Evolutionary conservation across 2,797 vertebrate genomes (phyloP).

Genomic region (Adelosebastes latens): DNA sequence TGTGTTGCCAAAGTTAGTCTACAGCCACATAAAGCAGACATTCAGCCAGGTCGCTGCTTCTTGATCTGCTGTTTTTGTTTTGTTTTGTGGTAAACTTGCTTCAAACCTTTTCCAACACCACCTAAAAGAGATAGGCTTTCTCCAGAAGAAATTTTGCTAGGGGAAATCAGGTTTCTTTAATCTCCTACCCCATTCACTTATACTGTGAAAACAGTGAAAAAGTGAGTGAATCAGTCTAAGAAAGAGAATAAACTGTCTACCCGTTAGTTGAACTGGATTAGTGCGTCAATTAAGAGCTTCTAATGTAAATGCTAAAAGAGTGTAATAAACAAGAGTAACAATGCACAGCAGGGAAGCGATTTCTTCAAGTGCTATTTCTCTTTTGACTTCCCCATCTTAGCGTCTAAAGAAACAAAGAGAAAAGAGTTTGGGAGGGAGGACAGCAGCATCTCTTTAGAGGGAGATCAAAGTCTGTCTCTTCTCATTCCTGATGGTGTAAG

Average conservation of each 20-base stretch:
- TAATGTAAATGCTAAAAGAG: neutral
- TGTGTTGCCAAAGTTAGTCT: neutral
- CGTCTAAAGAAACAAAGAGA: neutral
- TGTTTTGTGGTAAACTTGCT: neutral
- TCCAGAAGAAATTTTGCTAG: neutral
- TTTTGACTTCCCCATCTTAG: neutral
- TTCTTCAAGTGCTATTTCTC: neutral
- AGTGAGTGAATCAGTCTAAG: no score
- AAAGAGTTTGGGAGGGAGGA: neutral
- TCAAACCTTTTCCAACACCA: neutral
- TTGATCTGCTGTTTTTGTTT: neutral
- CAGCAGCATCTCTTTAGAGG: constrained; percentile 25
- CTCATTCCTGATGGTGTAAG: constrained; percentile 76
- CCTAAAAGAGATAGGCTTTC: neutral
- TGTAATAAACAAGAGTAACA: neutral
- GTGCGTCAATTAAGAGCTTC: no score
- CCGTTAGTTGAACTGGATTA: no score
- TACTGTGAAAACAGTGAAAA: no score
- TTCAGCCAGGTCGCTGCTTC: neutral
- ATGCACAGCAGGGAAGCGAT: neutral
- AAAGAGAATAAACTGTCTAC: no score
- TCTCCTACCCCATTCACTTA: neutral
- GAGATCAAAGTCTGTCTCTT: constrained; percentile 84
- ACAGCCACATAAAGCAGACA: neutral
- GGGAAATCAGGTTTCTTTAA: neutral